A percentile compares a stretch with the other conserved stretches of the same genome.
Conservation (phyloP, 2,113 vertebrate species). For the Ifrita kowaldi region DNA sequence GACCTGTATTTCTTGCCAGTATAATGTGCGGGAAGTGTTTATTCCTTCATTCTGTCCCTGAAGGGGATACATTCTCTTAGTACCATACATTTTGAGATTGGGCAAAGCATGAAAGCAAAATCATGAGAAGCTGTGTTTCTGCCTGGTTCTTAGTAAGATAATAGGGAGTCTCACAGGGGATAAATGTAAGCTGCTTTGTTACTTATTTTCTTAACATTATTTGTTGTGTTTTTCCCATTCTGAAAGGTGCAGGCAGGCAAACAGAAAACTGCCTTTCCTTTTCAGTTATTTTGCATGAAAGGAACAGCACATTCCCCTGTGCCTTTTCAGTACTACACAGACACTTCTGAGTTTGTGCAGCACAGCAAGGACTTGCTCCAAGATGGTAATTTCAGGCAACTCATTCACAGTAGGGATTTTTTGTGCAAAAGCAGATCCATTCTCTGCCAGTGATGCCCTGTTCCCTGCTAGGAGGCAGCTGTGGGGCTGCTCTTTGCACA, state of each 20-base stretch:
- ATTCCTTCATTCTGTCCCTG: neutral
- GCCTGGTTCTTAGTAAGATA: neutral
- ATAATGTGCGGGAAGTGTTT: neutral
- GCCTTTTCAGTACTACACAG: neutral
- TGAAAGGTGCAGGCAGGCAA: neutral
- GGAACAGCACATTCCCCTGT: neutral
- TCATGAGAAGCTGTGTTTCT: neutral
- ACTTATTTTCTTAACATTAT: neutral
- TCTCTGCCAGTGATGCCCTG: neutral
- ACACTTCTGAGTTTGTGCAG: neutral
- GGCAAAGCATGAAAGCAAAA: slow-evolving; percentile 24
- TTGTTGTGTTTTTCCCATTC: neutral
- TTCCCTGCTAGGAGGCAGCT: neutral
- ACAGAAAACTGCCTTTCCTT: neutral
- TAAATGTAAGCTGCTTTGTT: neutral
- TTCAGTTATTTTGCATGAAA: neutral
- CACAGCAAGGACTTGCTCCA: neutral
- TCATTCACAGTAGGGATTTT: neutral
- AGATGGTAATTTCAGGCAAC: neutral
- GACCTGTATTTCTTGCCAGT: neutral
- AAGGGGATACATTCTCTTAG: neutral
- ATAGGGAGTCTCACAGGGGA: neutral
- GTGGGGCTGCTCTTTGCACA: accelerated
- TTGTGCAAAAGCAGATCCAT: neutral
- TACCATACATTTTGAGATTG: neutral